phyloP scores from a whole-genome alignment of 2,888 invertebrate genomes.

The Lissocephala sabroskyi region DNA sequence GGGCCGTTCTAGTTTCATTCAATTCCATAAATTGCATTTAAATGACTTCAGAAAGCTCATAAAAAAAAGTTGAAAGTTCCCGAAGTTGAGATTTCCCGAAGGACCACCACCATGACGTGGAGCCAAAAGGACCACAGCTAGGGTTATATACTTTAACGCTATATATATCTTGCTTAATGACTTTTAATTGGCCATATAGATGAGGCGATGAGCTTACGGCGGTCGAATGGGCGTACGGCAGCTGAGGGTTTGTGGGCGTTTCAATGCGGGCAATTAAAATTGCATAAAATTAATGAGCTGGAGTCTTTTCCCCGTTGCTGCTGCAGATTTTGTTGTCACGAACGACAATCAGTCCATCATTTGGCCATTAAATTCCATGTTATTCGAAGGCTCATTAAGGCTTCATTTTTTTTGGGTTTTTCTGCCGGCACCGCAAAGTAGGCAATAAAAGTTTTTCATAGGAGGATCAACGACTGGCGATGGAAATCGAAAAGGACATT shows the following conservation, averaged over 20 bases:
- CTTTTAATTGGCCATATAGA: slow-evolving; percentile 27
- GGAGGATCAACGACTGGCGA: too few species aligned
- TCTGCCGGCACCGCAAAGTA: slow-evolving; percentile 9
- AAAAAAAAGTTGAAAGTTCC: slow-evolving; percentile 4
- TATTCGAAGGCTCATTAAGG: too few species aligned
- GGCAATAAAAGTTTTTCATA: slow-evolving; percentile 23
- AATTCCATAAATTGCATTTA: slow-evolving; percentile 37
- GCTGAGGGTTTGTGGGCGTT: too few species aligned
- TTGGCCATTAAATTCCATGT: not conserved
- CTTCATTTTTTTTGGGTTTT: not conserved
- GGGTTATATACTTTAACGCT: too few species aligned
- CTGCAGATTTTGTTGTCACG: not conserved
- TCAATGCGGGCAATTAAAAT: slow-evolving; percentile 43
- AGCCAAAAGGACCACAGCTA: not conserved
- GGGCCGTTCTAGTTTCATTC: slow-evolving; percentile 2
- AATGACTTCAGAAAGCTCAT: slow-evolving; percentile 15
- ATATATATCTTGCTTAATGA: slow-evolving; percentile 30
- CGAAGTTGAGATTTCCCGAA: too few species aligned
- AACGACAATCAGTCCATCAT: slow-evolving; percentile 34
- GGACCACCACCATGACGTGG: too few species aligned
- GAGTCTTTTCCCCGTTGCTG: slow-evolving; percentile 31
- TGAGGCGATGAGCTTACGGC: not conserved
- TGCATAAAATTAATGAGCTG: slow-evolving; percentile 48
- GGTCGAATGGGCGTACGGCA: too few species aligned
- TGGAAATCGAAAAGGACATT: too few species aligned